Evolutionary conservation across 2,797 vertebrate species (phyloP), one percentile per base, ranked within the genome.

Genomic region (Falco novaeseelandiae): DNA sequence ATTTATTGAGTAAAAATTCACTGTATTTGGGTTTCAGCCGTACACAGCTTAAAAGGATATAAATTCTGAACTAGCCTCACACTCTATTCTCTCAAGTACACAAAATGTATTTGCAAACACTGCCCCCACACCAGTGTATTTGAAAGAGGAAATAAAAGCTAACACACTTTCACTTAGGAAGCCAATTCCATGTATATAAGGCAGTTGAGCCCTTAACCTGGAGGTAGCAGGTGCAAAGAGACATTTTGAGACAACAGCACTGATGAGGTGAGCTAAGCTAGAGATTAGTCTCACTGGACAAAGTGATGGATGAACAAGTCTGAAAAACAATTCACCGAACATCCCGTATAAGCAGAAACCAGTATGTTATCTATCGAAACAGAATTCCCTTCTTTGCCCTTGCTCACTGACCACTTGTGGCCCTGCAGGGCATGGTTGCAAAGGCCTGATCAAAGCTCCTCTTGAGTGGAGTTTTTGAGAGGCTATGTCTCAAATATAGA

Each of bases 141-240:
- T 83, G 40, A 87, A 85, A 91, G 46, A 54, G 21, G 30, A 85
- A 82, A 80, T 71, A 85, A 86, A 89, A 87, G 62, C 55, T 78
- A 95, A 92, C 29, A 42, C 0, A 3, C 13, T 86, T 66, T 54
- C 61, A 49, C 11, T 74, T 69, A 21, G 58, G 65, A 91, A 92
- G 42, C n/a, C 9, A 4, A 10, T 49, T 36, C 78, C 29, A 15
- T 17, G 20, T 11, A 20, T 13, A 40, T 20, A 40, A 67, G 22
- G 58, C 38, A 26, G 22, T 22, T 79, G 52, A 90, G 40, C 61
- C 32, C n/a, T 71, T 51, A 74, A 78, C 36, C 2, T 62, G 40
- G n/a, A 59, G 8, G 7, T 7, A 72, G 15, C 18, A 58, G 48
- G 16, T 46, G 36, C 34, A 80, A 40, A 72, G 40, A 72, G 21